Base-by-base conservation (phyloP, 1,140 invertebrate species). In the Drosophila nebulosa region DNA sequence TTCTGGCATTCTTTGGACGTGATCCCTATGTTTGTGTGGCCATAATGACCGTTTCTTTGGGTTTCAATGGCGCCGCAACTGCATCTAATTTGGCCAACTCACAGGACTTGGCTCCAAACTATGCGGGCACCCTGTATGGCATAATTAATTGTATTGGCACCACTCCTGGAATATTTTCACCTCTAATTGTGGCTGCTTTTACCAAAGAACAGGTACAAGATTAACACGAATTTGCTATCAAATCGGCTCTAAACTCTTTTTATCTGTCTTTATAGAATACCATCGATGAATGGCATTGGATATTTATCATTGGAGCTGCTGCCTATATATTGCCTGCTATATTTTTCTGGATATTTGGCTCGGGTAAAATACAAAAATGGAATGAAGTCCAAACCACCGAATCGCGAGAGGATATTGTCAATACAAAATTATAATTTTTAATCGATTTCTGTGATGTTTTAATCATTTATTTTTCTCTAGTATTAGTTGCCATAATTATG, bases 11-110 rank as follows among this genome's bases (percentile, higher is more conserved):
- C 51, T 93, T 93, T 12, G 95, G 95, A 5, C 95, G 95, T 63
- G 93, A 96, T 75, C 92, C 93, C 0, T 81, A 92, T 2, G 74
- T 93, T 21, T 94, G 95, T 5, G 93, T 96, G 0, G 75, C 93
- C 1, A 93, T 96, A 73, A 93, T 96, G 64, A 95, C 95, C 10
- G 78, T 95, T 39, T 96, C 96, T 0, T 93, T 97, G 74, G 95
- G 96, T 1, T 93, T 96, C 16, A 97, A 97, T 69, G 97, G 97
- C 0, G 96, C 97, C 39, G 95, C 96, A 0, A 96, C 96, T 18
- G 93, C 96, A 56, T 97, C 96, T 0, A 97, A 94, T 92, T 93
- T 96, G 79, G 95, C 96, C 78, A 97, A 97, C 89, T 96, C 96
- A 68, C 95, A 98, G 69, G 90, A 91, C 69, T 56, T 91, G 57